phyloP scores from a whole-genome alignment of 2,888 invertebrate species.

The Leucozona laternaria region DNA sequence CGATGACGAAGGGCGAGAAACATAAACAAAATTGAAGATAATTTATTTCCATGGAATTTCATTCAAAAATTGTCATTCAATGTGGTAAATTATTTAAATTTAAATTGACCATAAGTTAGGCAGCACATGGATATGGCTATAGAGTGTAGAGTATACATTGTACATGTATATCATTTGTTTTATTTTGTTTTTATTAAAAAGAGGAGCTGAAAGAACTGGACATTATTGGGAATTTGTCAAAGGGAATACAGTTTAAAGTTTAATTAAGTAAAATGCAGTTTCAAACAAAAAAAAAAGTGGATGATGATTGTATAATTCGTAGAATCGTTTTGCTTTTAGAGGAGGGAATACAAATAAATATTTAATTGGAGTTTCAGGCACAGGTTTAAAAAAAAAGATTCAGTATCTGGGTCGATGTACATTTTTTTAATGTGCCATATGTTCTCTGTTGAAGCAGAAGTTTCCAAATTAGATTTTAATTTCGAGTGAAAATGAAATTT shows the following conservation, averaged over 20 bases:
- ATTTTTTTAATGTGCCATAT: too few relatives aligned
- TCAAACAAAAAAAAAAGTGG: neutral
- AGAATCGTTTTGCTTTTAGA: neutral
- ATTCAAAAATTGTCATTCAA: constrained; percentile 49
- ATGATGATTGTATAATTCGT: neutral
- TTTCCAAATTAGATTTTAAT: neutral
- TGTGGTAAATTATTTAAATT: constrained; percentile 72
- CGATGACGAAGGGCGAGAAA: constrained; percentile 64
- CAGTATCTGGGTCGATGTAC: neutral
- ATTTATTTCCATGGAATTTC: constrained; percentile 73
- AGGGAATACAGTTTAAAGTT: constrained; percentile 30
- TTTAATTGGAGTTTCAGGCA: neutral
- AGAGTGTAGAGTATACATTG: neutral
- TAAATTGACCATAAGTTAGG: constrained; percentile 46
- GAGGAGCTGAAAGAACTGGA: neutral
- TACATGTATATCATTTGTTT: neutral
- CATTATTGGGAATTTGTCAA: constrained; percentile 17
- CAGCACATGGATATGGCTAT: constrained; percentile 1
- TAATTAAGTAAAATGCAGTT: constrained; percentile 15
- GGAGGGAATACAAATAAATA: neutral
- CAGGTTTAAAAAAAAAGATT: neutral
- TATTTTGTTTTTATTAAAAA: neutral
- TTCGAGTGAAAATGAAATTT: too few relatives aligned
- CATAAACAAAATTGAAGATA: constrained; percentile 72
- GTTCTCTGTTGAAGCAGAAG: neutral